These are phyloP conservation scores for Exocentrus adspersus DNA, from an alignment of 2,888 invertebrate genomes.

Conservation along the genomic window DNA sequence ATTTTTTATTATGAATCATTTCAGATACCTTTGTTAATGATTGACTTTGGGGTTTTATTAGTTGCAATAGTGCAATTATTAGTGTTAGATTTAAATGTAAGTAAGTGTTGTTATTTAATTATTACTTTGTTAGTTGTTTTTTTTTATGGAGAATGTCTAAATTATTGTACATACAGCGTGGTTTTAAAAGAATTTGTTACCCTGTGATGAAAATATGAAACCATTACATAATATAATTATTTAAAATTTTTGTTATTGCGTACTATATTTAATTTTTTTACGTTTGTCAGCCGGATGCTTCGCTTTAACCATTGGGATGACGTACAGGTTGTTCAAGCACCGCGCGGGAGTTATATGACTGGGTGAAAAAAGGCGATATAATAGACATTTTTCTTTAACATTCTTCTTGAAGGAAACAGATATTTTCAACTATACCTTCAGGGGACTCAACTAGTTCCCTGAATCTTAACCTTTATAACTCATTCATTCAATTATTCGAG, in stretches of 20 bases:
- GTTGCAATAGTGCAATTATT: constrained; percentile 4
- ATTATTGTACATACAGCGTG: constrained; percentile 18
- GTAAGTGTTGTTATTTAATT: constrained; percentile 26
- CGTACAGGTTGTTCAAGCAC: too few species aligned
- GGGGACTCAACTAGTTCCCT: too few species aligned
- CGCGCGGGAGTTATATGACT: too few species aligned
- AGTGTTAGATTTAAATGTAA: constrained; percentile 2
- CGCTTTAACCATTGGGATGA: too few species aligned
- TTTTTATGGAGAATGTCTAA: neutral
- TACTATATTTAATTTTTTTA: neutral
- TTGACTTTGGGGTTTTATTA: constrained; percentile 1
- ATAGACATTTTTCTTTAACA: too few species aligned
- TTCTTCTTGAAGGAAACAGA: too few species aligned
- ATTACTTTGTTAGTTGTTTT: constrained; percentile 17
- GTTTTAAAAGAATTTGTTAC: constrained; percentile 1
- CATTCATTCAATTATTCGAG: too few species aligned
- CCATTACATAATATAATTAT: neutral
- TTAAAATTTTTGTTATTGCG: neutral
- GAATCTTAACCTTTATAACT: too few species aligned
- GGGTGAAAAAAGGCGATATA: too few species aligned
- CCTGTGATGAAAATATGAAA: constrained; percentile 2
- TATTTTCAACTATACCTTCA: too few species aligned
- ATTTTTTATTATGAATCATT: too few species aligned
- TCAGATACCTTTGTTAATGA: neutral
- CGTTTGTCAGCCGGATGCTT: too few species aligned